Conservation (phyloP, 1,140 invertebrate genomes). For the Conus betulinus region DNA sequence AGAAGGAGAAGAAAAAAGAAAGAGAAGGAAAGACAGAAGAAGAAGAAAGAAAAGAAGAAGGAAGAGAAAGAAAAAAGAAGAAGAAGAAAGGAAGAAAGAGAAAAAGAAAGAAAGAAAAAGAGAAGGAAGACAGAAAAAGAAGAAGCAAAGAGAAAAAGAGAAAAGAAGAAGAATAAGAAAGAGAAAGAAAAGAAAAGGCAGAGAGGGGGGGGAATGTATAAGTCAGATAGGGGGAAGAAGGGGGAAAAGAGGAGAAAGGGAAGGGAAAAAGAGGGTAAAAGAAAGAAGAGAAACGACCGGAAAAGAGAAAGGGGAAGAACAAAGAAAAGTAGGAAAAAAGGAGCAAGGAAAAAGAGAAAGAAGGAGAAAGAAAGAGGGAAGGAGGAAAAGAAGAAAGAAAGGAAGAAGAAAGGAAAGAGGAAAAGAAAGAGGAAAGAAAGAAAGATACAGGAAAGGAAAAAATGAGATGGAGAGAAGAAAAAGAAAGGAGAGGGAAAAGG, state of each 20-base stretch:
- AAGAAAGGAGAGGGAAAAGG: too few relatives aligned
- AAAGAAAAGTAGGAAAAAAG: background rate
- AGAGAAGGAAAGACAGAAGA: too few relatives aligned
- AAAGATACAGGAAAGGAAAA: too few relatives aligned
- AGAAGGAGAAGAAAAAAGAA: too few relatives aligned
- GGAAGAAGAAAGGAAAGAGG: too few relatives aligned
- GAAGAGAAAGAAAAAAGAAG: too few relatives aligned
- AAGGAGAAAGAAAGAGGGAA: background rate
- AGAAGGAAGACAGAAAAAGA: constrained; percentile 7
- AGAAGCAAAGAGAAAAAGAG: constrained; percentile 13
- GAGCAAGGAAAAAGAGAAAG: background rate
- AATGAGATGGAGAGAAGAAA: too few relatives aligned
- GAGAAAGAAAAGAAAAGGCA: background rate
- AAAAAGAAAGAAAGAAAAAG: too few relatives aligned
- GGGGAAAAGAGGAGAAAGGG: background rate
- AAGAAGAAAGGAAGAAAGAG: too few relatives aligned
- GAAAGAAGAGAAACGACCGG: background rate
- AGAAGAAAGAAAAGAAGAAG: too few relatives aligned
- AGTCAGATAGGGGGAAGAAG: background rate
- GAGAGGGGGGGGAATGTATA: background rate
- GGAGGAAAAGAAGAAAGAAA: too few relatives aligned
- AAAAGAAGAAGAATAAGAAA: background rate
- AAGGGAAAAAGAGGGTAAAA: background rate
- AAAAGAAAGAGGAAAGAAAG: too few relatives aligned
- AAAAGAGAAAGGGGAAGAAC: background rate